phyloP scores from a whole-genome alignment of 2,113 vertebrate species.

The Leuciscus idus region DNA sequence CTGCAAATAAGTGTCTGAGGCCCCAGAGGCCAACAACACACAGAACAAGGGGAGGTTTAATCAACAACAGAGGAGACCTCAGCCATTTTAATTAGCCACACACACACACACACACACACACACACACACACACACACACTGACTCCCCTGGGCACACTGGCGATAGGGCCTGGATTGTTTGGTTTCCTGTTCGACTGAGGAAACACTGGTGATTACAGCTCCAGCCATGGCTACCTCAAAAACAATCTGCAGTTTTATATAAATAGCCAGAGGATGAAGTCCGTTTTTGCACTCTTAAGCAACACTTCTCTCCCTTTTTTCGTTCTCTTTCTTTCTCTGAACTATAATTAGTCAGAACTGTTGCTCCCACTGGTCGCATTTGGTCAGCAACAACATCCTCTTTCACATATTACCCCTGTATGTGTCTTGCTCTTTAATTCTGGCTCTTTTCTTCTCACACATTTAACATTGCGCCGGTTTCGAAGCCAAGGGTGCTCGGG shows the following conservation, averaged over 20 bases:
- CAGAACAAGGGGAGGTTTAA: conserved; percentile 46
- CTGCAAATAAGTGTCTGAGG: conserved; percentile 16
- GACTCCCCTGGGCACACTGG: not conserved
- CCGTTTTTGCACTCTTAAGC: conserved; percentile 9
- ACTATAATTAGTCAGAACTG: conserved; percentile 44
- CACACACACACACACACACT: conserved; percentile 7
- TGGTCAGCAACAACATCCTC: conserved; percentile 4
- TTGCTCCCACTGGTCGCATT: not conserved
- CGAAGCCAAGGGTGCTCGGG: not conserved
- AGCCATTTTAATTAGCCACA: conserved; percentile 51
- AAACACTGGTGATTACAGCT: conserved; percentile 50
- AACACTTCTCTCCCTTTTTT: conserved; percentile 13
- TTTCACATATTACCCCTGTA: not conserved
- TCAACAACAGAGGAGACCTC: conserved; percentile 44
- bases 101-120: conserved; percentile 32
- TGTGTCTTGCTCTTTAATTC: not conserved
- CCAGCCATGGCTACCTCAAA: conserved; percentile 26
- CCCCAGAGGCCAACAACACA: conserved; percentile 30
- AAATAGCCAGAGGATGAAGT: conserved; percentile 42
- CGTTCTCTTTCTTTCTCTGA: conserved; percentile 24
- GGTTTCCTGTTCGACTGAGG: conserved; percentile 45
- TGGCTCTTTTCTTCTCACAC: conserved; percentile 14
- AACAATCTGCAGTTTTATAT: conserved; percentile 40
- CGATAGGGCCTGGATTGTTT: conserved; percentile 38
- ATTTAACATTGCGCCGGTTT: not conserved